Base-by-base conservation (phyloP, 2,888 invertebrate genomes). In the Cheilosia scutellata region DNA sequence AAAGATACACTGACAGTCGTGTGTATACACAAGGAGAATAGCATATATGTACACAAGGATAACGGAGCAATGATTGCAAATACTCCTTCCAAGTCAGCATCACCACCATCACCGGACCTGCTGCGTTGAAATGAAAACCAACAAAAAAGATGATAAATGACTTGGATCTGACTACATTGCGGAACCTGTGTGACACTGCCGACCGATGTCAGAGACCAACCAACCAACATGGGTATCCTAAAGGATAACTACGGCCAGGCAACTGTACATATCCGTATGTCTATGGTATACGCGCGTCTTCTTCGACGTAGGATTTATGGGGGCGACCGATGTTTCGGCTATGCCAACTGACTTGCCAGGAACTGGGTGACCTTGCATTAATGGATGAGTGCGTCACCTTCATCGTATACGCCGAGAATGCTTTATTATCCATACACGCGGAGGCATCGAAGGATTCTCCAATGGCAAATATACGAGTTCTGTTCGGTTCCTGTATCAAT, bases 371-470 rank as follows among this genome's bases (percentile, higher is more conserved):
- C 84, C 75, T 84, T 75, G 75, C 68, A 72, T 72, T 80, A 84
- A 79, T 76, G 80, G 79, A 84, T 76, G 80, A 84, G 84, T 71
- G 65, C 66, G 80, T 80, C 75, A 71, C 65, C 75, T 79, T 66
- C 60, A 65, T 66, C 84, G 71, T 80, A 76, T 75, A 80, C 84
- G 71, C 20, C 20, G 65, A 57, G 74, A 63, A 70, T 70, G 70
- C 70, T 79, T 78, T 79, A 84, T 84, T 84, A 70, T 74, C 62
- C 57, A 47, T 63, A 84, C 51, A 51, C 58, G 83, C 74, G 70
- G 57, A 47, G 53, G 27, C 60, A 76, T 80, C 42, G 58, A 79
- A 71, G 65, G 58, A 65, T 84, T 71, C 70, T 40, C 37, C 74
- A 74, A 80, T 70, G 79, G 80, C 44, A 33, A 57, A 63, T 63